A percentile compares a stretch with the other conserved stretches of the same genome.
phyloP scores from a whole-genome alignment of 2,113 vertebrate species.

The Salvator merianae region DNA sequence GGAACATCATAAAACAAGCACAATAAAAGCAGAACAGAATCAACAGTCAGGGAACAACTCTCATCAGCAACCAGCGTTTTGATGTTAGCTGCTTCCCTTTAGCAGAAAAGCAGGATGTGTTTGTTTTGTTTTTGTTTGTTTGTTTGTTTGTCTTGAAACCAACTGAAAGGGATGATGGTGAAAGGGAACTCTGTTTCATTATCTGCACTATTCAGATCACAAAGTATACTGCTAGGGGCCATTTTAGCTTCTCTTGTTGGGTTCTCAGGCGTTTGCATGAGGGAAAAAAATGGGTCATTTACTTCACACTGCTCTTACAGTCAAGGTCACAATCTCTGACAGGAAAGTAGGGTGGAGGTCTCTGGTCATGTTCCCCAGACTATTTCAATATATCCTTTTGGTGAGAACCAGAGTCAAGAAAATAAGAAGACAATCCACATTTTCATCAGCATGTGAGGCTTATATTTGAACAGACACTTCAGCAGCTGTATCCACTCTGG shows the following conservation, averaged over 20 bases:
- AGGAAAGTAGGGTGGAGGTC: neutral
- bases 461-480: slow-evolving; percentile 27
- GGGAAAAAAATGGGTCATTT: too few species aligned
- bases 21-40: too few species aligned
- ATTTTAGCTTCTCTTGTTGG: too few species aligned
- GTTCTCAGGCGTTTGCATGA: too few species aligned
- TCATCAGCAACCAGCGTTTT: neutral
- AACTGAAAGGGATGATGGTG: too few species aligned
- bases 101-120: neutral
- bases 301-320: neutral
- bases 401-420: neutral
- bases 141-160: too few species aligned
- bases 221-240: too few species aligned
- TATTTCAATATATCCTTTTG: neutral
- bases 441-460: slow-evolving; percentile 40
- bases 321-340: neutral
- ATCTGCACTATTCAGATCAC: too few species aligned
- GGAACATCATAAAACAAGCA: too few species aligned
- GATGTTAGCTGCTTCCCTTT: neutral
- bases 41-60: too few species aligned
- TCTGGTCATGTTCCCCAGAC: neutral
- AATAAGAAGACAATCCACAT: slow-evolving; percentile 5
- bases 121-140: too few species aligned
- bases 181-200: too few species aligned
- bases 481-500: slow-evolving; percentile 57